Evolutionary conservation across 35 echinoderm and acorn worm genomes (phyloP).

Genomic region (Ptychodera flava): DNA sequence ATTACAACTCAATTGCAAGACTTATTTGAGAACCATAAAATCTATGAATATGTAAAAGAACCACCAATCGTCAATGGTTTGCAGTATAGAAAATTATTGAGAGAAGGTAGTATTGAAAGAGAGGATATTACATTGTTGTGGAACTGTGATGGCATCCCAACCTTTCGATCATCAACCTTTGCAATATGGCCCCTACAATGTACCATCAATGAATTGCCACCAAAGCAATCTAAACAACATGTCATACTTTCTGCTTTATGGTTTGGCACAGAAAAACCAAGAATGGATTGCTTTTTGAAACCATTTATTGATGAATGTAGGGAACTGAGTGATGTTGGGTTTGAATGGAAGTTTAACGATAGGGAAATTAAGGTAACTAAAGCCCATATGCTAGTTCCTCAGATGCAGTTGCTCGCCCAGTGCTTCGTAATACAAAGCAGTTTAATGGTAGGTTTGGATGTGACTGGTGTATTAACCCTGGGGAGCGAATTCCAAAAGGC

Average conservation of each 20-base stretch:
- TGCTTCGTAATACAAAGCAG: conserved; percentile 21
- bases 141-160: conserved; percentile 64
- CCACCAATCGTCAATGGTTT: background rate
- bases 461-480: conserved; percentile 9
- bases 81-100: background rate
- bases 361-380: background rate
- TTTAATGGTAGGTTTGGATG: conserved; percentile 37
- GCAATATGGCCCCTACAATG: conserved; percentile 33
- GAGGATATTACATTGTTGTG: conserved; percentile 42
- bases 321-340: conserved; percentile 21
- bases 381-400: background rate
- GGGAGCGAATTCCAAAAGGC: background rate
- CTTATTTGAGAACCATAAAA: background rate
- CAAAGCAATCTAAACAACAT: conserved; percentile 18
- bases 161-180: conserved; percentile 41
- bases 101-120: background rate
- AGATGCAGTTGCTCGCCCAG: conserved; percentile 12
- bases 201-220: conserved; percentile 32
- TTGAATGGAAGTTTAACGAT: conserved; percentile 19
- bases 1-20: background rate
- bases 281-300: conserved; percentile 36
- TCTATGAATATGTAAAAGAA: background rate
- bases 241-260: conserved; percentile 34
- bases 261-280: conserved; percentile 55
- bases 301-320: conserved; percentile 45